These are phyloP conservation scores for Otocyon megalotis DNA, from an alignment of 2,113 vertebrate species.

Conservation along the genomic window DNA sequence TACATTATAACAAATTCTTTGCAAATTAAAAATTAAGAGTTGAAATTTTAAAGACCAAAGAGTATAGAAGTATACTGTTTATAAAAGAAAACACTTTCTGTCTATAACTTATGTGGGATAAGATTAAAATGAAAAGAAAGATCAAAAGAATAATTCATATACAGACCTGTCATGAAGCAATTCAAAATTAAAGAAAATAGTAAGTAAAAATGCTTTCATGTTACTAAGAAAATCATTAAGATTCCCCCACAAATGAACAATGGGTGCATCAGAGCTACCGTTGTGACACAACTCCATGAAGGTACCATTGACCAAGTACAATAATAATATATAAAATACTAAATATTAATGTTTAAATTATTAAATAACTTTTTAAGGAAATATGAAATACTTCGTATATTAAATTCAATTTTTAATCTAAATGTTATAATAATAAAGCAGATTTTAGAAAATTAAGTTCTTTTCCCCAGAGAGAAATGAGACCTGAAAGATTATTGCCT, in stretches of 20 bases:
- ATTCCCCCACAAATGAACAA: neutral
- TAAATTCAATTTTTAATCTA: neutral
- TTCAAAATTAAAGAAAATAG: neutral
- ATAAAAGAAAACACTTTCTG: neutral
- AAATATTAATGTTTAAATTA: neutral
- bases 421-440: neutral
- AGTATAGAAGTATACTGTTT: neutral
- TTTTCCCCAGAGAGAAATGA: neutral
- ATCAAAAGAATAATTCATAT: neutral
- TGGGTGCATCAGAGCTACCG: neutral
- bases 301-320: neutral
- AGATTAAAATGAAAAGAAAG: conserved; percentile 29
- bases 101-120: neutral
- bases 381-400: neutral
- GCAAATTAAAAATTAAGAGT: neutral
- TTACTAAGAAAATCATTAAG: neutral
- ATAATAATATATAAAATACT: neutral
- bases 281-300: neutral
- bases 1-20: neutral
- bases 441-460: neutral
- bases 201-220: neutral
- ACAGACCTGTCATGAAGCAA: neutral
- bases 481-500: neutral
- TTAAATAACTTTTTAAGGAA: neutral
- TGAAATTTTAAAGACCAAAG: neutral